Evolutionary conservation across 1,140 invertebrate species (phyloP).

Genomic region (Penaeus indicus): DNA sequence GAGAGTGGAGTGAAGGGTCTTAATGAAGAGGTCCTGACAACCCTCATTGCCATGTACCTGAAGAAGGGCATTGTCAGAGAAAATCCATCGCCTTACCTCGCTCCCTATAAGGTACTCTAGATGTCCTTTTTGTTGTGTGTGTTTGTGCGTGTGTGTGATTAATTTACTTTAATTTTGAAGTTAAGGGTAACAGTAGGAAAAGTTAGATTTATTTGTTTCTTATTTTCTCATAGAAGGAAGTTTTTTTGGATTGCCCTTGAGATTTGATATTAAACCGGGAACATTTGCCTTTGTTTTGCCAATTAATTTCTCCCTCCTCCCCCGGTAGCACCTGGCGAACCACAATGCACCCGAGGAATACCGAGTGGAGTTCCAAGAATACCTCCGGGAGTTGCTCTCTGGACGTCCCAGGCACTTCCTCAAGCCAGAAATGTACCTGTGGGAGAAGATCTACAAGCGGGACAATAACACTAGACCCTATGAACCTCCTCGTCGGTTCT

Average conservation of each 20-base stretch:
- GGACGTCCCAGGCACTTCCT: neutral
- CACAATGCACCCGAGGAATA: conserved; percentile 43
- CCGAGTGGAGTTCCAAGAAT: conserved; percentile 29
- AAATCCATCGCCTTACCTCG: conserved; percentile 40
- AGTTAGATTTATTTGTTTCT: neutral
- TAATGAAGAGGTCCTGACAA: conserved; percentile 30
- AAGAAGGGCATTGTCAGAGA: conserved; percentile 40
- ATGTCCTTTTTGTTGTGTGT: neutral
- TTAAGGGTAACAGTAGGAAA: too few species aligned
- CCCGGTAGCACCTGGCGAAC: conserved; percentile 12
- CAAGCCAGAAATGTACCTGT: conserved; percentile 41
- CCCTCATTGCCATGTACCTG: conserved; percentile 49
- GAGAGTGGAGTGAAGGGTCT: conserved; percentile 48
- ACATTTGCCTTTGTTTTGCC: neutral
- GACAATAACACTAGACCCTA: conserved; percentile 34
- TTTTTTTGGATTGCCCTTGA: neutral
- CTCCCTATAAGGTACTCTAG: conserved; percentile 22
- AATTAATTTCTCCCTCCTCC: neutral
- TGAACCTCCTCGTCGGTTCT: conserved; percentile 40
- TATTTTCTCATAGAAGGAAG: neutral
- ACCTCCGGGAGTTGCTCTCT: conserved; percentile 12
- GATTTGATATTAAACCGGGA: neutral
- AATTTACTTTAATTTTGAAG: too few species aligned
- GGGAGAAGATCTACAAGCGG: conserved; percentile 54
- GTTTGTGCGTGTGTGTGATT: too few species aligned